These are phyloP conservation scores for Meleagris gallopavo DNA, from an alignment of 2,113 vertebrate species.

Conservation along the genomic window DNA sequence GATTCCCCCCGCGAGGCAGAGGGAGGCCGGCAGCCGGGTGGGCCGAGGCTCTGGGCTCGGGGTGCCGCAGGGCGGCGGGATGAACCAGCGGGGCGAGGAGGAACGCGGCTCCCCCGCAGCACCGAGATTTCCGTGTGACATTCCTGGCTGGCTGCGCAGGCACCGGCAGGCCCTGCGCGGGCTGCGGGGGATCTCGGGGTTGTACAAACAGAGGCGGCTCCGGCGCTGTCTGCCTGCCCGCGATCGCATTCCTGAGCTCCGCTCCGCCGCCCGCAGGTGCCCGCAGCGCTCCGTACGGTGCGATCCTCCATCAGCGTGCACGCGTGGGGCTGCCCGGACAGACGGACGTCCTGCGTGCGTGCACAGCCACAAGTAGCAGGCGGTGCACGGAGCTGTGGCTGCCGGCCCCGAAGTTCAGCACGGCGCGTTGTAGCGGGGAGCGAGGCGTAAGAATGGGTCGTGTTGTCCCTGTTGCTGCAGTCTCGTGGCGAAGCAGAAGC, in stretches of 20 bases:
- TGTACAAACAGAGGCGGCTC: background rate
- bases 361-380: background rate
- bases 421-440: accelerated
- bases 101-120: background rate
- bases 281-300: accelerated
- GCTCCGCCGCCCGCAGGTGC: background rate
- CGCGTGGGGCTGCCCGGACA: background rate
- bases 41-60: background rate
- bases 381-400: accelerated
- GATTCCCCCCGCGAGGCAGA: background rate
- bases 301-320: accelerated
- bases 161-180: background rate
- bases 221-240: background rate
- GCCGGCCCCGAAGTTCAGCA: accelerated
- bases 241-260: background rate
- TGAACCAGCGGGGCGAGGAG: background rate
- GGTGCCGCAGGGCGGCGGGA: background rate
- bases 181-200: background rate
- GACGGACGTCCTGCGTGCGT: accelerated
- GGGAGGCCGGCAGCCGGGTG: background rate
- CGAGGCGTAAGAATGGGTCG: background rate
- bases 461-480: background rate
- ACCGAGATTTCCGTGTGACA: background rate
- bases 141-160: background rate
- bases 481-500: background rate